Evolutionary conservation across 2,888 invertebrate genomes (phyloP), one percentile per base, ranked within the genome.

Genomic region (Margaritifera margaritifera): DNA sequence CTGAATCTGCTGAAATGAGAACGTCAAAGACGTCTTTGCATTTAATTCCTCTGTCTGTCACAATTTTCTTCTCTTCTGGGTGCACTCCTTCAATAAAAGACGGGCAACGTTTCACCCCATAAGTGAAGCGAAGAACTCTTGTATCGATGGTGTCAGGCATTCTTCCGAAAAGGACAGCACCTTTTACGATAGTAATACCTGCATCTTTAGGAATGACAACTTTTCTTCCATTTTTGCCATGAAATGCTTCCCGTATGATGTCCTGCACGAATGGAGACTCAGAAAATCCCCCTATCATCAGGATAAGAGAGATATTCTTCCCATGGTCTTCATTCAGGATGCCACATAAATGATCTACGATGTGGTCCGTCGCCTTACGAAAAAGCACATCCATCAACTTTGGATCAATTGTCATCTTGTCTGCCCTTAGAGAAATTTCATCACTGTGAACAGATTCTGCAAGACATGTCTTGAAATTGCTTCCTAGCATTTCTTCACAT

Each of bases 211-310:
- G 71, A 51, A 72, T 56, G 19, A 68, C 58, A 6, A 68, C 55
- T 31, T 31, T 31, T 31, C 31, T 31, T 31, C 31, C 31, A 31
- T 52, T 61, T 52, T 64, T 65, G 11, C 18, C 19, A 11, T 27
- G 31, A 50, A 72, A 67, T 19, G 25, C 52, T 8, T 64, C 60
- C 22, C 58, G 25, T 15, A 72, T 57, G n/a, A 62, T 58, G 20
- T 64, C 59, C 62, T 65, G 68, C n/a, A 72, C 58, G 54, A 72
- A 54, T 54, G 62, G 52, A 53, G 68, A 72, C 53, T 72, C 71
- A 5, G 71, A 64, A 63, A 72, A 72, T 1, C 71, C 71, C 50
- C 71, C 71, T 15, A 72, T 68, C 68, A 72, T 68, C 24, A 72
- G 52, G 52, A 72, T 68, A 25, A 59, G 57, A 18, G 62, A 53